Evolutionary conservation across 1,140 invertebrate species (phyloP), one percentile per base, ranked within the genome.

Genomic region (Zaprionus ghesquierei): DNA sequence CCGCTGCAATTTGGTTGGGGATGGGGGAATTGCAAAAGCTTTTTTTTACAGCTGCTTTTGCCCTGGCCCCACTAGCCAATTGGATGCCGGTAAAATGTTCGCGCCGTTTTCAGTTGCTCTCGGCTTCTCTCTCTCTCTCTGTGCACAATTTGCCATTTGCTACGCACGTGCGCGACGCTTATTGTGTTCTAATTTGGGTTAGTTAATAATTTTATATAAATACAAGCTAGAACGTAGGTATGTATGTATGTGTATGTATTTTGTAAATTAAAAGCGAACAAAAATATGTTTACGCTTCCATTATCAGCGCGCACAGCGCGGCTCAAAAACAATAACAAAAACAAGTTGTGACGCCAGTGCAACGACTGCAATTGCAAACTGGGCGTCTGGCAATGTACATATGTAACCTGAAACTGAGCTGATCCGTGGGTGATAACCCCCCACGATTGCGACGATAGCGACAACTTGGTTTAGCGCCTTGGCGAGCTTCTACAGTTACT

Each of bases 381-480:
- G 60, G 60, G 63, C 59, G 46, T 38, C 62, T 55, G 59, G 33
- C 44, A 63, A 13, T 77, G n/a, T n/a, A n/a, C n/a, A n/a, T n/a
- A n/a, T n/a, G 85, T 80, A 84, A 89, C 68, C 44, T 78, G 77
- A 68, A 44, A 54, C 75, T 44, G 23, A 51, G 38, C 50, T 41
- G 65, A 70, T 63, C 60, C 76, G 79, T 53, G 69, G 61, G 65
- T 89, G 84, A 89, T 89, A 89, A 89, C 84, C 84, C 77, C 63
- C 38, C 56, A 18, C 44, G 49, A 25, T 58, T 41, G 55, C 51
- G 10, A 29, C 22, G 54, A 27, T 49, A 6, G 8, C 31, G 53
- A 61, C n/a, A n/a, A n/a, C n/a, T n/a, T n/a, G n/a, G n/a, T n/a
- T n/a, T 62, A 73, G 54, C 41, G 87, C 79, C 69, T 53, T 50